Percentiles rank a stretch among this genome's conserved stretches.
Conservation (phyloP, 2,113 vertebrate genomes). For the Corythoichthys haematopterus region DNA sequence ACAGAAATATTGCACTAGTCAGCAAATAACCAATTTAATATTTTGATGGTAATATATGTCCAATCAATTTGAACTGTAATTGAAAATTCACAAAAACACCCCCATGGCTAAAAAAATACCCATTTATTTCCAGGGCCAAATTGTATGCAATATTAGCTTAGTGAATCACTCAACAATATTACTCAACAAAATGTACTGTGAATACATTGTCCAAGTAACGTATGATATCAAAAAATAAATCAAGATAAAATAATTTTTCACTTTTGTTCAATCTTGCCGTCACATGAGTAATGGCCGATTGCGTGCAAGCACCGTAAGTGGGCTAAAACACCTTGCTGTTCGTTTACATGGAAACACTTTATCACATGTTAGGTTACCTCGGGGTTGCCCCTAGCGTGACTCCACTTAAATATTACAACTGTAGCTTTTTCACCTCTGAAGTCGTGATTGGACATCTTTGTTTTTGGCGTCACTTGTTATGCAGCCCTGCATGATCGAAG, state of each 20-base stretch:
- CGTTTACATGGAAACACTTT: slow-evolving; percentile 71
- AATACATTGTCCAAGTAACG: too few species aligned
- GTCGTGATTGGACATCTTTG: slow-evolving; percentile 61
- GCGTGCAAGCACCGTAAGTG: slow-evolving; percentile 30
- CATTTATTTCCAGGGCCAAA: too few species aligned
- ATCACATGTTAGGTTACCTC: slow-evolving; percentile 62
- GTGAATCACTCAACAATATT: too few species aligned
- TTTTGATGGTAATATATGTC: too few species aligned
- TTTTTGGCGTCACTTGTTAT: slow-evolving; percentile 73
- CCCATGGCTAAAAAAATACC: too few species aligned
- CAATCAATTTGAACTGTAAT: too few species aligned
- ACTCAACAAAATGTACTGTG: too few species aligned
- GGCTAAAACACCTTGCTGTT: slow-evolving; percentile 43
- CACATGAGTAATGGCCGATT: neutral
- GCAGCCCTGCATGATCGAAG: slow-evolving; percentile 70
- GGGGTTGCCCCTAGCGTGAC: slow-evolving; percentile 35
- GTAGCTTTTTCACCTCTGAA: slow-evolving; percentile 49
- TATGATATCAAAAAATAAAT: too few species aligned
- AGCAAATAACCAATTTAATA: too few species aligned
- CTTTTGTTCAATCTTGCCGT: neutral
- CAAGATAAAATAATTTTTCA: neutral
- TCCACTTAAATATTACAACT: slow-evolving; percentile 46
- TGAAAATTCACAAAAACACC: too few species aligned
- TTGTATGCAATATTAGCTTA: too few species aligned
- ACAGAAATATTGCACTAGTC: too few species aligned